Percentiles rank a stretch among this genome's conserved stretches.
These are phyloP conservation scores for Goniozus legneri DNA, from an alignment of 1,140 invertebrate genomes.

Conservation along the genomic window DNA sequence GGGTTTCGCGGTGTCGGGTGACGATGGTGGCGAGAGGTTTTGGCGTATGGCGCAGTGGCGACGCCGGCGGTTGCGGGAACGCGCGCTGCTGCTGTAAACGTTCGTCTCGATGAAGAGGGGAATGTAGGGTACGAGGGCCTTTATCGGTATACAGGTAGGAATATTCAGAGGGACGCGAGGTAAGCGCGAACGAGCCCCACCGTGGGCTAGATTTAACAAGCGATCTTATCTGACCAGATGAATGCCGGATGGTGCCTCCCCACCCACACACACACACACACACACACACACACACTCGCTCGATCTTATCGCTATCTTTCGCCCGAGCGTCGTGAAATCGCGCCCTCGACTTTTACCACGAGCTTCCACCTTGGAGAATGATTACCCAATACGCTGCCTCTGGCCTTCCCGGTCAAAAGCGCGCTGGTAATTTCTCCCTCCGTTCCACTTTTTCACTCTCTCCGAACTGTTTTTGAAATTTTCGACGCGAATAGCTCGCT, in stretches of 20 bases:
- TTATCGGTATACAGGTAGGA: background rate
- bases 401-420: too few relatives aligned
- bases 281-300: background rate
- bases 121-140: background rate
- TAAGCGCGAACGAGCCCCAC: slow-evolving; percentile 2
- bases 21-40: background rate
- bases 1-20: slow-evolving; percentile 14
- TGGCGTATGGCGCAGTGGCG: background rate
- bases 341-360: too few relatives aligned
- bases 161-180: slow-evolving; percentile 8
- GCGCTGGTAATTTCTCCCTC: too few relatives aligned
- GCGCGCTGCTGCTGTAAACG: background rate
- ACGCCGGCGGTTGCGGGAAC: slow-evolving; percentile 1
- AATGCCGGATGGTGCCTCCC: slow-evolving; percentile 26
- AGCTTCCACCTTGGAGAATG: too few relatives aligned
- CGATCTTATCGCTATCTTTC: background rate
- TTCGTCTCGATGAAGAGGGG: background rate
- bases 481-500: too few relatives aligned
- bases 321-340: too few relatives aligned
- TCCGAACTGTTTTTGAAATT: too few relatives aligned
- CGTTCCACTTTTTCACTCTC: too few relatives aligned
- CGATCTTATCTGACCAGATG: slow-evolving; percentile 35
- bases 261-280: slow-evolving; percentile 6
- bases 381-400: background rate
- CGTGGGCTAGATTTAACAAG: slow-evolving; percentile 31